phyloP scores from a whole-genome alignment of 1,140 invertebrate species.

The Drosophila lacertosa region DNA sequence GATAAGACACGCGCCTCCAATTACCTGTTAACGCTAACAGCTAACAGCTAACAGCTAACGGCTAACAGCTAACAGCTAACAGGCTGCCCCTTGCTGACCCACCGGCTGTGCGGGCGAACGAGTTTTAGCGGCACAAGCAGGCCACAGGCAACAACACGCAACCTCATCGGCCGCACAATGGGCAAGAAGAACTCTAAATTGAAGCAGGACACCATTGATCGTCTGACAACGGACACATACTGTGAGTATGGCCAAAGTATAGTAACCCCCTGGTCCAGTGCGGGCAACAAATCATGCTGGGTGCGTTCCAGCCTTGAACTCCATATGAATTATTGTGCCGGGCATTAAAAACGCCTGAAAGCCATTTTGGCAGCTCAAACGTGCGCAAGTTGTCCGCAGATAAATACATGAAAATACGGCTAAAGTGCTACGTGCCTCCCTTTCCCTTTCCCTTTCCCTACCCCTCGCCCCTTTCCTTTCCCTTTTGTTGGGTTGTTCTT shows the following conservation, averaged over 20 bases:
- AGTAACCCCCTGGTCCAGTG: neutral
- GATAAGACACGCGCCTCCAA: slow-evolving; percentile 71
- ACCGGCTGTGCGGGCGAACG: neutral
- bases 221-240: slow-evolving; percentile 94
- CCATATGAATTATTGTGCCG: slow-evolving; percentile 50
- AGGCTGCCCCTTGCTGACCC: slow-evolving; percentile 27
- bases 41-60: too few species aligned
- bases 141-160: slow-evolving; percentile 1
- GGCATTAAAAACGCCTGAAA: slow-evolving; percentile 50
- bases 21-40: slow-evolving; percentile 51
- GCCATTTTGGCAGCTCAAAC: slow-evolving; percentile 63
- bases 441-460: too few species aligned
- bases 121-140: too few species aligned
- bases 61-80: too few species aligned
- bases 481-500: neutral
- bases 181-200: slow-evolving; percentile 97
- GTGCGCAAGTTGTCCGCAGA: slow-evolving; percentile 43
- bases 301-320: slow-evolving; percentile 64
- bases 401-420: slow-evolving; percentile 19
- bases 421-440: slow-evolving; percentile 18
- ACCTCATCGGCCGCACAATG: slow-evolving; percentile 85
- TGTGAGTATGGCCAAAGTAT: slow-evolving; percentile 88
- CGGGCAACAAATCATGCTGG: slow-evolving; percentile 43
- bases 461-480: too few species aligned
- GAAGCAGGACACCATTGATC: slow-evolving; percentile 95